Evolutionary conservation across 2,797 vertebrate genomes (phyloP).

Genomic region (Mallotus villosus): DNA sequence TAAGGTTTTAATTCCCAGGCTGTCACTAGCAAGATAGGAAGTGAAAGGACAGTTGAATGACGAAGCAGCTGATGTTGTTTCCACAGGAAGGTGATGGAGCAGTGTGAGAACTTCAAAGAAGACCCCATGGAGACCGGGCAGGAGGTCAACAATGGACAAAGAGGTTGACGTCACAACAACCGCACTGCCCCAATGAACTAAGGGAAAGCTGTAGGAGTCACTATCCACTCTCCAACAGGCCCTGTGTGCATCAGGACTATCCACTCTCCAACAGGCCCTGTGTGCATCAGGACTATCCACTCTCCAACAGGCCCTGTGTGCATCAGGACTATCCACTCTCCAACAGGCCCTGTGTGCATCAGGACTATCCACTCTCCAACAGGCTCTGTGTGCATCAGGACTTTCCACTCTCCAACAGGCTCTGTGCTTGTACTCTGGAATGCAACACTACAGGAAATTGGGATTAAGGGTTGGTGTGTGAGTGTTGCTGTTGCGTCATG

Average conservation of each 20-base stretch:
- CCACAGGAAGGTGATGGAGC: constrained; percentile 92
- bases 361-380: constrained; percentile 52
- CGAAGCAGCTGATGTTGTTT: constrained; percentile 31
- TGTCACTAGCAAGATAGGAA: no score
- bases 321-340: constrained; percentile 31
- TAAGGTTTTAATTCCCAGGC: no score
- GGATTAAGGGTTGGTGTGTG: constrained; percentile 51
- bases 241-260: constrained; percentile 18
- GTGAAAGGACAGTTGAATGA: no score
- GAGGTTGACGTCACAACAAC: constrained; percentile 48
- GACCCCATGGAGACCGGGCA: constrained; percentile 91
- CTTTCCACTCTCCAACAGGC: constrained; percentile 52
- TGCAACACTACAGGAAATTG: constrained; percentile 47
- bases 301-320: constrained; percentile 30
- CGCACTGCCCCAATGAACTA: constrained; percentile 23
- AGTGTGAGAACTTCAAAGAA: constrained; percentile 94
- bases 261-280: no score
- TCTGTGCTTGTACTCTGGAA: constrained; percentile 44
- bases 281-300: constrained; percentile 42
- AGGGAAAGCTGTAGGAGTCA: constrained; percentile 45
- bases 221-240: constrained; percentile 54
- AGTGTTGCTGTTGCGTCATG: constrained; percentile 45
- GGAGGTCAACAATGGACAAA: constrained; percentile 79
- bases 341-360: constrained; percentile 41
- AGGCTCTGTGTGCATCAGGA: constrained; percentile 51